Percentiles rank a stretch among this genome's conserved stretches.
phyloP scores from a whole-genome alignment of 2,888 invertebrate genomes.

The Cinara cedri region DNA sequence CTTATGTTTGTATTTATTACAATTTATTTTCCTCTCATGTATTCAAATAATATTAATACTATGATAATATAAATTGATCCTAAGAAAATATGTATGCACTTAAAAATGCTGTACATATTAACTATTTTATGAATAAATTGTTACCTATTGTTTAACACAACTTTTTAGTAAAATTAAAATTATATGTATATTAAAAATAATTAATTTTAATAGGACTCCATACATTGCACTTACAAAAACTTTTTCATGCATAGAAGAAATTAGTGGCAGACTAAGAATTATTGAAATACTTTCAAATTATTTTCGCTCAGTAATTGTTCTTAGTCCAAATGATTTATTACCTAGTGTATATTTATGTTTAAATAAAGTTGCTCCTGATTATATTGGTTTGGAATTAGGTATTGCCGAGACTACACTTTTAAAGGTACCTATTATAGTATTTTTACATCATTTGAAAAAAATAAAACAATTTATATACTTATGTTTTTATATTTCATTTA shows the following conservation, averaged over 20 bases:
- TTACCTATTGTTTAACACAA: too few relatives aligned
- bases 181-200: neutral
- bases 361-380: slow-evolving; percentile 95
- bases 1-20: too few relatives aligned
- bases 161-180: too few relatives aligned
- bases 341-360: slow-evolving; percentile 91
- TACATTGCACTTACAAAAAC: slow-evolving; percentile 91
- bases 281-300: slow-evolving; percentile 91
- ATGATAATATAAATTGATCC: too few relatives aligned
- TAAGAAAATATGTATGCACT: too few relatives aligned
- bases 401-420: slow-evolving; percentile 92
- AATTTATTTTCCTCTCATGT: too few relatives aligned
- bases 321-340: slow-evolving; percentile 88
- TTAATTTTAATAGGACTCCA: slow-evolving; percentile 74
- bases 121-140: too few relatives aligned
- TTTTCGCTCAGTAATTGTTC: slow-evolving; percentile 85
- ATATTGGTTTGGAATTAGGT: slow-evolving; percentile 91
- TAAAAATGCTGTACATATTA: too few relatives aligned
- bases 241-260: slow-evolving; percentile 86
- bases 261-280: slow-evolving; percentile 84
- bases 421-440: slow-evolving; percentile 66
- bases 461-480: too few relatives aligned
- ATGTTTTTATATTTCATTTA: neutral
- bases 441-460: neutral
- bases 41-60: too few relatives aligned